Evolutionary conservation across 2,113 vertebrate species (phyloP), one percentile per base, ranked within the genome.

Genomic region (Apeltes quadracus): DNA sequence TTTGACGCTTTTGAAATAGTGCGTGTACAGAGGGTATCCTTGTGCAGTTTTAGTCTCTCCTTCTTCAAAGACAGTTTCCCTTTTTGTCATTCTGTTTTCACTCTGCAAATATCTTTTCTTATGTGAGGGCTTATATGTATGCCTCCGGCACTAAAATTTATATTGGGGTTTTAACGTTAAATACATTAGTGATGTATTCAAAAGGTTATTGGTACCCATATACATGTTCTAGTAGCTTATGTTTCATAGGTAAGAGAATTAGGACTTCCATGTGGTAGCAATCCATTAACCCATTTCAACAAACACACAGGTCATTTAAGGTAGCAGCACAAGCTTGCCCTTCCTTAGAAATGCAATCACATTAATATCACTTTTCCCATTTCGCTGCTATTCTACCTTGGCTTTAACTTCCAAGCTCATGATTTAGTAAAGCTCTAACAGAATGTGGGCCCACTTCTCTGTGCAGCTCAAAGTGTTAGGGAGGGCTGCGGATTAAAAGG

Each of bases 401-500:
- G 67, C 48, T 54, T 70, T 48, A 56, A 62, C 61, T 38, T 73
- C 36, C 67, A 38, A 71, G 63, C 87, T 88, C 78, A 67, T 75
- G 69, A 76, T 75, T 74, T 86, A 80, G 66, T 83, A 73, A 82
- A 83, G 82, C 88, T 88, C 80, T 79, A 77, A 83, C 79, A 82
- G 84, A 86, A 83, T 55, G 74, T 78, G 78, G 72, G 79, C 74
- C 81, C 57, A 61, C 74, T 89, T 88, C 73, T 66, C 76, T 25
- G 74, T 77, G 78, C 68, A 72, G 79, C 2, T 27, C 75, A 51
- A 78, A 75, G 80, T 78, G 80, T 72, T 71, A 77, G 83, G 78
- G 78, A 89, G 88, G 78, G 84, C 83, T 84, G 74, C 81, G 87
- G 87, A 91, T 90, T 91, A 91, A 90, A 93, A 93, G 87, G 78